Evolutionary conservation across 2,113 vertebrate species (phyloP).

Genomic region (Glaucomys volans): DNA sequence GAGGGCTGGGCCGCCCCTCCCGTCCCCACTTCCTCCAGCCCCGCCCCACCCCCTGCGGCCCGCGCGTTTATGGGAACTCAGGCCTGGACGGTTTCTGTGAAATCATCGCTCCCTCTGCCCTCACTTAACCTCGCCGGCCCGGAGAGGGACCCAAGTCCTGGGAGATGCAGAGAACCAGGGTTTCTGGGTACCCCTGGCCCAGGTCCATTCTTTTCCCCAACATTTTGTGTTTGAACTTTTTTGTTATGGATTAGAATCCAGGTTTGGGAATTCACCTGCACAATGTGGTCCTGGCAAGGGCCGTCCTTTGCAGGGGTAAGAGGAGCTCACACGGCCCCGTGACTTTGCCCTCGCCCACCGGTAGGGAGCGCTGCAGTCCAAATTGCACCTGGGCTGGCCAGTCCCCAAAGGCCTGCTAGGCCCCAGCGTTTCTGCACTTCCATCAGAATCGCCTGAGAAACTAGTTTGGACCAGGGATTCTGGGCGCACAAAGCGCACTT

Average conservation of each 20-base stretch:
- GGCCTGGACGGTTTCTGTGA: slow-evolving; percentile 80
- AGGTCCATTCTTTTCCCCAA: background rate
- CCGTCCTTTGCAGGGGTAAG: background rate
- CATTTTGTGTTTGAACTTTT: background rate
- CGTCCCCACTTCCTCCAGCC: slow-evolving; percentile 83
- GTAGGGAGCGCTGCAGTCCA: background rate
- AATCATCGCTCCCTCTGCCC: slow-evolving; percentile 77
- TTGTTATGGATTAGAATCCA: background rate
- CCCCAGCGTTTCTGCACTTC: background rate
- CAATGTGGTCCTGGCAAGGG: background rate
- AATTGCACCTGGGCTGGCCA: background rate
- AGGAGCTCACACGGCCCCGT: background rate
- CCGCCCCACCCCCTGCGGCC: slow-evolving; percentile 78
- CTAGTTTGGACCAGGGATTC: background rate
- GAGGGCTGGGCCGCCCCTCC: slow-evolving; percentile 83
- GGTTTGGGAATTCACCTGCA: background rate
- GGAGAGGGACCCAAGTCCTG: background rate
- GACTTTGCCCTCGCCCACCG: background rate
- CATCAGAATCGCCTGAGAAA: background rate
- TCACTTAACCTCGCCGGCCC: slow-evolving; percentile 70
- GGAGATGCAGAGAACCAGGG: background rate
- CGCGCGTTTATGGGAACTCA: slow-evolving; percentile 84
- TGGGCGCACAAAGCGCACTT: background rate
- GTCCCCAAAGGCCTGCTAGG: background rate
- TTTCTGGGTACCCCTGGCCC: background rate